Evolutionary conservation across 2,113 vertebrate species (phyloP).

Genomic region (Oplegnathus fasciatus): DNA sequence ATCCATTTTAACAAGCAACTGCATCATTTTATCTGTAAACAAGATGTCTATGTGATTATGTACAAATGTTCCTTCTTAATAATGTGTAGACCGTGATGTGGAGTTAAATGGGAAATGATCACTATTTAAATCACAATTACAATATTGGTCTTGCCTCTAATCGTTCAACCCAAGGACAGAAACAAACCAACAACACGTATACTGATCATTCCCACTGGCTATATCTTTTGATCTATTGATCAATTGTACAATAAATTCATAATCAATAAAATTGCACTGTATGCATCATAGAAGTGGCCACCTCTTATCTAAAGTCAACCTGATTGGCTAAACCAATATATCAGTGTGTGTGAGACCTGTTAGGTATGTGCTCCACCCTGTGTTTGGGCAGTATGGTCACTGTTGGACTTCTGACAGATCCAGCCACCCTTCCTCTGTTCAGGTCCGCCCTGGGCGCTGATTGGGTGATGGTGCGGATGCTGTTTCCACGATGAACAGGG

Average conservation of each 20-base stretch:
- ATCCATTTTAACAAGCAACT: background rate
- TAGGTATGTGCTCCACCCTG: constrained; percentile 74
- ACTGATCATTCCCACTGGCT: too few species aligned
- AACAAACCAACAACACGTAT: background rate
- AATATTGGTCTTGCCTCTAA: background rate
- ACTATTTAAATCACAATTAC: background rate
- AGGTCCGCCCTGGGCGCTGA: constrained; percentile 81
- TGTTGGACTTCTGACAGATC: constrained; percentile 72
- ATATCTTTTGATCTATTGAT: background rate
- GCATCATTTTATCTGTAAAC: too few species aligned
- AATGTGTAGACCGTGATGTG: background rate
- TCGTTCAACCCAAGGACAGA: background rate
- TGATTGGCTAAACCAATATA: background rate
- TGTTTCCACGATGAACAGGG: constrained; percentile 78
- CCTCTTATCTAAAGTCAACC: background rate
- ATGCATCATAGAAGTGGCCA: background rate
- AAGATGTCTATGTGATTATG: too few species aligned
- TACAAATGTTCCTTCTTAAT: background rate
- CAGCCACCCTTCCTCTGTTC: constrained; percentile 57
- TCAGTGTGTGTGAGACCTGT: constrained; percentile 81
- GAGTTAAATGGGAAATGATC: background rate
- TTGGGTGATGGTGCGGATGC: constrained; percentile 87
- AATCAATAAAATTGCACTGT: background rate
- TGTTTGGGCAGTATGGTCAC: constrained; percentile 79
- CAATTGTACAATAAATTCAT: background rate